Evolutionary conservation across 1,140 invertebrate genomes (phyloP).

Genomic region (Cydia fagiglandana): DNA sequence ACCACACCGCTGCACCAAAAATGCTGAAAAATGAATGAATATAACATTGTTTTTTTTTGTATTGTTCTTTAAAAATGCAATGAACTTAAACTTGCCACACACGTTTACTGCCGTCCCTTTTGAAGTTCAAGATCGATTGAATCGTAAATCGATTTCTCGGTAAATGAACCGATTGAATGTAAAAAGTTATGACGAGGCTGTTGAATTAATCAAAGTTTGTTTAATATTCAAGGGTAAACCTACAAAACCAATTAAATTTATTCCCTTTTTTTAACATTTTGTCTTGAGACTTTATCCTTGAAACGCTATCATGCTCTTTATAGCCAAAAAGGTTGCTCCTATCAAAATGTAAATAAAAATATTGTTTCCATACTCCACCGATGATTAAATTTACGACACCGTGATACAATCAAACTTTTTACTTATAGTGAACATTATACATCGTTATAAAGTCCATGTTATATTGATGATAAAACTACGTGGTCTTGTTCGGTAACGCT

Average conservation of each 20-base stretch:
- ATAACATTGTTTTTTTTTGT: no score
- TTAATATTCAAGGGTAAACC: neutral
- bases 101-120: constrained; percentile 3
- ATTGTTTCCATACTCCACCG: neutral
- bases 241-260: neutral
- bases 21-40: no score
- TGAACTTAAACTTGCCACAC: constrained; percentile 14
- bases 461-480: neutral
- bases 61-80: constrained; percentile 9
- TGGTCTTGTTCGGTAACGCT: neutral
- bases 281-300: no score
- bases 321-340: neutral
- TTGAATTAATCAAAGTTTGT: constrained; percentile 1
- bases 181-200: neutral
- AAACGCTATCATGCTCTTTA: no score
- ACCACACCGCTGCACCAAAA: no score
- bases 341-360: neutral
- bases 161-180: neutral
- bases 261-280: neutral
- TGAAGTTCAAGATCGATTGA: constrained; percentile 22
- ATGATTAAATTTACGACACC: constrained; percentile 12
- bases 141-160: constrained; percentile 26
- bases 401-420: neutral
- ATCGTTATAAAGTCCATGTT: neutral
- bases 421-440: neutral